Evolutionary conservation across 2,113 vertebrate genomes (phyloP).

Genomic region (Cervus canadensis): DNA sequence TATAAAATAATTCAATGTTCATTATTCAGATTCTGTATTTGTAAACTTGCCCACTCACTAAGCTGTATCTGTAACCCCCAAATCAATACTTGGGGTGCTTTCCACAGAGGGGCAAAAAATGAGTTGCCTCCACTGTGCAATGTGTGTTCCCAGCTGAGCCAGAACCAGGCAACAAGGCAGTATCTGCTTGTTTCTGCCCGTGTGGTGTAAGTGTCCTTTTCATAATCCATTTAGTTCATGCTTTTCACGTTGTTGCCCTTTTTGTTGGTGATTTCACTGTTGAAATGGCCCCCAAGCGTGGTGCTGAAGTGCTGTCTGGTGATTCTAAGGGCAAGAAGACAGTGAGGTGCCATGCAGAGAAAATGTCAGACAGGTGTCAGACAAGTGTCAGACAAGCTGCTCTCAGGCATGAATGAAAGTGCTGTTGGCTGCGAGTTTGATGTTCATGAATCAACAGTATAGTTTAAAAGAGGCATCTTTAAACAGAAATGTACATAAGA

Average conservation of each 20-base stretch:
- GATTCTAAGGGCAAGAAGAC: not conserved
- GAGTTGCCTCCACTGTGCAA: accelerated
- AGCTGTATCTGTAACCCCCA: not conserved
- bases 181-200: not conserved
- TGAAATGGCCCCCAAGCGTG: not conserved
- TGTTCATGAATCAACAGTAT: not conserved
- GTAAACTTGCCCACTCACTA: not conserved
- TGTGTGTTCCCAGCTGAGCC: not conserved
- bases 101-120: not conserved
- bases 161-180: no score
- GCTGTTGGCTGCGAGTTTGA: not conserved
- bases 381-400: not conserved
- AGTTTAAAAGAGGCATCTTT: not conserved
- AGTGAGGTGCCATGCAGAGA: not conserved
- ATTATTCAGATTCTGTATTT: not conserved
- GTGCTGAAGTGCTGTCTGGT: not conserved
- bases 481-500: not conserved
- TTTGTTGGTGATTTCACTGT: not conserved
- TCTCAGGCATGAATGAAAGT: not conserved
- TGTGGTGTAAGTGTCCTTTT: not conserved
- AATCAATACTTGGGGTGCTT: not conserved
- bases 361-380: not conserved
- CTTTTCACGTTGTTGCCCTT: not conserved
- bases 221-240: not conserved
- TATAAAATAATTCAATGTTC: not conserved